Percentiles rank a stretch among this genome's conserved stretches.
phyloP scores from a whole-genome alignment of 2,797 vertebrate genomes.

The Anguilla obscura region DNA sequence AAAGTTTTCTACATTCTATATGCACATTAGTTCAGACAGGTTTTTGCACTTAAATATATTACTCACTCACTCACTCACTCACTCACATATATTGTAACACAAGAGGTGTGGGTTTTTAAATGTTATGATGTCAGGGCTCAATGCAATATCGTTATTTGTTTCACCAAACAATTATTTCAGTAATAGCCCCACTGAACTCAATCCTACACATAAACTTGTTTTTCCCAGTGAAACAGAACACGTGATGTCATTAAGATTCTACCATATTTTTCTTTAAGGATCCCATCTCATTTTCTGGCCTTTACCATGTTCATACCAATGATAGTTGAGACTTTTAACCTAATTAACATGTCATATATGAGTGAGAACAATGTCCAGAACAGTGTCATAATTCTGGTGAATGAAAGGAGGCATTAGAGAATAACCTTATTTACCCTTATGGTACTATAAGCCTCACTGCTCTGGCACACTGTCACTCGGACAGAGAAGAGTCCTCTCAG shows the following conservation, averaged over 20 bases:
- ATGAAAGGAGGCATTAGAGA: no score
- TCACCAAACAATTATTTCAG: not conserved
- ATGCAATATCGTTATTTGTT: not conserved
- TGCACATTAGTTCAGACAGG: conserved; percentile 64
- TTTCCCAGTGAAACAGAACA: not conserved
- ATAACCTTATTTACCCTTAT: no score
- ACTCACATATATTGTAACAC: not conserved
- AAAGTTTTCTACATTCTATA: conserved; percentile 29
- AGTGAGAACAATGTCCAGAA: not conserved
- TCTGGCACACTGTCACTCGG: no score
- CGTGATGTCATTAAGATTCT: not conserved
- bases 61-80: not conserved
- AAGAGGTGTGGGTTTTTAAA: not conserved
- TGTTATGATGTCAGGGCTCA: not conserved
- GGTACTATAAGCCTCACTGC: no score
- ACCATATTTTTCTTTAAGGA: not conserved
- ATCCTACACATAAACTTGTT: not conserved
- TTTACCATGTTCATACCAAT: not conserved
- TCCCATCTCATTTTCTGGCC: not conserved
- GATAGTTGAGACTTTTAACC: not conserved
- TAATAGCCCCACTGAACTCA: not conserved
- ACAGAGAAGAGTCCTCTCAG: not conserved
- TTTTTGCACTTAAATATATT: not conserved
- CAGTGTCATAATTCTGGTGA: not conserved
- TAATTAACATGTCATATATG: not conserved